Percentiles rank a stretch among this genome's conserved stretches.
phyloP scores from a whole-genome alignment of 2,797 vertebrate genomes.

The Gastrophryne carolinensis region DNA sequence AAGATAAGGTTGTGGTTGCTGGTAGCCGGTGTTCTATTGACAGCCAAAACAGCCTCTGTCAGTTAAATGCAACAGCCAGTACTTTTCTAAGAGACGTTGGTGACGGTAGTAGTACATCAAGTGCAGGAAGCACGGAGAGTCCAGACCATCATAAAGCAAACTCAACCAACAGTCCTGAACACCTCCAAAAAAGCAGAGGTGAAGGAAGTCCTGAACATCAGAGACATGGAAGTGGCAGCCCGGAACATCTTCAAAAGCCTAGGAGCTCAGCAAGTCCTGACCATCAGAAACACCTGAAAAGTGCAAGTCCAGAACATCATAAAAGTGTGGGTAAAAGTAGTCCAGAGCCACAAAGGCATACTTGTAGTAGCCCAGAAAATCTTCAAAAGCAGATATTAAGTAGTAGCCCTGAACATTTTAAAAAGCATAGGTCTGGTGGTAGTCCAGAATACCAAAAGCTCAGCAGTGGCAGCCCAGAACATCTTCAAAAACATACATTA shows the following conservation, averaged over 20 bases:
- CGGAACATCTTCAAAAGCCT: conserved; percentile 85
- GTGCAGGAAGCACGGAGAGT: conserved; percentile 86
- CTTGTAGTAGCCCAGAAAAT: conserved; percentile 74
- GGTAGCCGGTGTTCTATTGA: conserved; percentile 87
- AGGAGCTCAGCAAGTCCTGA: conserved; percentile 79
- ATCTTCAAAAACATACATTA: conserved; percentile 73
- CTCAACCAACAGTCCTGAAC: conserved; percentile 73
- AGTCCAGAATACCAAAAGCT: conserved; percentile 77
- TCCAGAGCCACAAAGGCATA: conserved; percentile 76
- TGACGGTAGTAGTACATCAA: conserved; percentile 93
- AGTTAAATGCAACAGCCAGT: conserved; percentile 64
- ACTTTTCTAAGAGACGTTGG: conserved; percentile 84
- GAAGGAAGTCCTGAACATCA: conserved; percentile 79
- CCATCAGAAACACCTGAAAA: conserved; percentile 75
- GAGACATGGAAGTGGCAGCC: conserved; percentile 82
- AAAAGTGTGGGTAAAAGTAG: conserved; percentile 74
- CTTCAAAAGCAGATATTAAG: conserved; percentile 75
- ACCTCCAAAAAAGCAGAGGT: conserved; percentile 71
- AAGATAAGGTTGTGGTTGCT: conserved; percentile 76
- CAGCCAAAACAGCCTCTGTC: conserved; percentile 87
- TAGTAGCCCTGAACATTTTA: conserved; percentile 84
- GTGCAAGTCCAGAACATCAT: conserved; percentile 81
- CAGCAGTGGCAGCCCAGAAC: conserved; percentile 71
- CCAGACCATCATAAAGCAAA: conserved; percentile 84
- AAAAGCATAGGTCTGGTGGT: conserved; percentile 77